Conservation (phyloP, 2,888 invertebrate species). For the Agonopterix subpropinquella region DNA sequence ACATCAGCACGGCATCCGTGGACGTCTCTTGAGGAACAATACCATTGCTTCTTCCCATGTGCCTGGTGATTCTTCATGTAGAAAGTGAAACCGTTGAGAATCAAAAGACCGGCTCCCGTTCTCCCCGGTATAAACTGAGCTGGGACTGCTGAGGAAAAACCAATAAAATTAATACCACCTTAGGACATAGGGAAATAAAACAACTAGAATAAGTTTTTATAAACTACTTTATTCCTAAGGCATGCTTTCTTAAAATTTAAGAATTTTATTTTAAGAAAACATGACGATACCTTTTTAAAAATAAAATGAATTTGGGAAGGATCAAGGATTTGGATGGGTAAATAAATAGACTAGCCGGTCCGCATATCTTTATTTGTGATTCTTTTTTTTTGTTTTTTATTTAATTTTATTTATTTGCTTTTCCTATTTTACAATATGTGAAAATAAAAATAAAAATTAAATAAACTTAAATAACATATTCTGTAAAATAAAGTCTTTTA, state of each 20-base stretch:
- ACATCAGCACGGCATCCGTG: slow-evolving; percentile 65
- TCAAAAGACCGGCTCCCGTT: slow-evolving; percentile 60
- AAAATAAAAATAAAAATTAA: slow-evolving; percentile 11
- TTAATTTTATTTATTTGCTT: slow-evolving; percentile 15
- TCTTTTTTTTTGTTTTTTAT: slow-evolving; percentile 5
- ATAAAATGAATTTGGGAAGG: slow-evolving; percentile 14
- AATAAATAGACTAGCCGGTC: slow-evolving; percentile 39
- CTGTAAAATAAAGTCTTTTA: background rate
- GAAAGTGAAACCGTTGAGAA: slow-evolving; percentile 65
- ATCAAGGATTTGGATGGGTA: slow-evolving; percentile 29
- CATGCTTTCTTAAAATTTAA: slow-evolving; percentile 19
- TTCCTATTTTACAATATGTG: slow-evolving; percentile 15
- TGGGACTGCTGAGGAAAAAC: slow-evolving; percentile 57
- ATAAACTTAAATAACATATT: slow-evolving; percentile 4
- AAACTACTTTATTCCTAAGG: slow-evolving; percentile 12
- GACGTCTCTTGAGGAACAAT: slow-evolving; percentile 65
- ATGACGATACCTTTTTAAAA: slow-evolving; percentile 10
- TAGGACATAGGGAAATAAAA: slow-evolving; percentile 13
- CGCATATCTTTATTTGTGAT: slow-evolving; percentile 30
- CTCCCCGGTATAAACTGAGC: slow-evolving; percentile 66
- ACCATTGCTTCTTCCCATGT: slow-evolving; percentile 69
- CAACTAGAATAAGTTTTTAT: slow-evolving; percentile 8
- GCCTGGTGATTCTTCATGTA: slow-evolving; percentile 71
- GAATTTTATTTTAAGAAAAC: slow-evolving; percentile 18
- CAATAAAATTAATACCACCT: slow-evolving; percentile 16